Percentiles rank a stretch among this genome's conserved stretches.
Conservation (phyloP, 23 tunicate species). For the Clavelina lepadiformis region DNA sequence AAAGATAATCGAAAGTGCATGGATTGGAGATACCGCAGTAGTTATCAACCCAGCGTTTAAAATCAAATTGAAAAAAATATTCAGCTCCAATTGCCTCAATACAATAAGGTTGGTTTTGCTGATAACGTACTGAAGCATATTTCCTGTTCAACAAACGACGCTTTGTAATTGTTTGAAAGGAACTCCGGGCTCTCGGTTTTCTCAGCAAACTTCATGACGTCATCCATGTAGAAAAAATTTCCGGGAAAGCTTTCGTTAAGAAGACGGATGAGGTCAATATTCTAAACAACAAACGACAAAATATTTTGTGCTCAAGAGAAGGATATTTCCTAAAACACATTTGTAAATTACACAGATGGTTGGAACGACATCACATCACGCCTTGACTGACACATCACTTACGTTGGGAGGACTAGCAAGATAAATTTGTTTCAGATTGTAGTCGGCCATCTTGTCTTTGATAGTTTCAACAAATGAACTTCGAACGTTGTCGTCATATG, state of each 20-base stretch:
- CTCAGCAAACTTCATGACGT: slow-evolving; percentile 57
- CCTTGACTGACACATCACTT: not conserved
- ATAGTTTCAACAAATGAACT: slow-evolving; percentile 57
- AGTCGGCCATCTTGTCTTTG: slow-evolving; percentile 97
- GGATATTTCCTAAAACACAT: no score
- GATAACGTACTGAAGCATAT: slow-evolving; percentile 89
- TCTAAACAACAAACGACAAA: slow-evolving; percentile 32
- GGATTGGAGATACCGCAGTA: not conserved
- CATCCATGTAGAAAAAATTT: slow-evolving; percentile 91
- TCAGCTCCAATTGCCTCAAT: no score
- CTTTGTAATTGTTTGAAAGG: slow-evolving; percentile 90
- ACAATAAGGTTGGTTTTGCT: no score
- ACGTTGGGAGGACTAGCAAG: slow-evolving; percentile 99
- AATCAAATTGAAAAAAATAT: not conserved
- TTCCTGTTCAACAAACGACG: slow-evolving; percentile 96
- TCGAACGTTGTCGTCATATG: slow-evolving; percentile 75
- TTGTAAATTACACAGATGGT: no score
- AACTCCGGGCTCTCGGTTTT: slow-evolving; percentile 62
- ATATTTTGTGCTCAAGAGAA: not conserved
- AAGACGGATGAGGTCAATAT: slow-evolving; percentile 83
- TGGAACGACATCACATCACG: no score
- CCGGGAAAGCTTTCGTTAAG: slow-evolving; percentile 94
- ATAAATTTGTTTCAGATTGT: slow-evolving; percentile 64
- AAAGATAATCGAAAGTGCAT: no score
- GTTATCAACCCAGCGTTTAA: not conserved